Evolutionary conservation across 1,140 invertebrate species (phyloP).

Genomic region (Trigoniulus corallinus): DNA sequence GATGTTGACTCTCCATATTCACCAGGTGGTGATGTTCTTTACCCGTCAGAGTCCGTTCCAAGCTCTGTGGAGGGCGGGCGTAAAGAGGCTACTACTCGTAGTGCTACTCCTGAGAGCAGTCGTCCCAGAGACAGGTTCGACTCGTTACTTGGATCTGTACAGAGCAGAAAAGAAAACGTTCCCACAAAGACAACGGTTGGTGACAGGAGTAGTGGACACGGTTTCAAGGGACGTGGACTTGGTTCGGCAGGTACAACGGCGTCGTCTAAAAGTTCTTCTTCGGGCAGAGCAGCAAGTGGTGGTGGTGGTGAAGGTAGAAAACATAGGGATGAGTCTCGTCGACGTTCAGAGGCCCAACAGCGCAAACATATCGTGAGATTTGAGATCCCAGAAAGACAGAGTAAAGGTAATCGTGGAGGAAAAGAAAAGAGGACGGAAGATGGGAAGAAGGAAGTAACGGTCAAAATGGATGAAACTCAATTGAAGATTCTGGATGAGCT

Average conservation of each 20-base stretch:
- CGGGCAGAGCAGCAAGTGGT: no score
- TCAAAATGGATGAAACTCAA: slow-evolving; percentile 55
- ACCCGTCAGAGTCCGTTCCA: slow-evolving; percentile 5
- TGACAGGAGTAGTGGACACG: neutral
- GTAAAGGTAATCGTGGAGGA: neutral
- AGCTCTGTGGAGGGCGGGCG: neutral
- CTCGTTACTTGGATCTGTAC: neutral
- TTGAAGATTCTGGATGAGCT: slow-evolving; percentile 67
- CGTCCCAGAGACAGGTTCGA: slow-evolving; percentile 3
- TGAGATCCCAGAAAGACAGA: neutral
- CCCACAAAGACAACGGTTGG: neutral
- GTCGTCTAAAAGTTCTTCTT: no score
- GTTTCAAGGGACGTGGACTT: neutral
- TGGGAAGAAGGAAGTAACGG: slow-evolving; percentile 29
- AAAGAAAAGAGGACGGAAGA: slow-evolving; percentile 7
- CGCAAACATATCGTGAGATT: slow-evolving; percentile 8
- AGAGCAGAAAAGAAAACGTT: slow-evolving; percentile 5
- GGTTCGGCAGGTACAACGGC: neutral
- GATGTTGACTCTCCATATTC: slow-evolving; percentile 33
- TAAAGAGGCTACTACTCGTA: neutral
- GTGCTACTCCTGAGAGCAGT: neutral
- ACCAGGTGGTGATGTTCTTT: slow-evolving; percentile 15
- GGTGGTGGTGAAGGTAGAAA: no score
- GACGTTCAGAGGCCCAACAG: neutral
- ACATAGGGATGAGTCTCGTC: neutral